Evolutionary conservation across 2,113 vertebrate species (phyloP).

Genomic region (Sceloporus tristichus): DNA sequence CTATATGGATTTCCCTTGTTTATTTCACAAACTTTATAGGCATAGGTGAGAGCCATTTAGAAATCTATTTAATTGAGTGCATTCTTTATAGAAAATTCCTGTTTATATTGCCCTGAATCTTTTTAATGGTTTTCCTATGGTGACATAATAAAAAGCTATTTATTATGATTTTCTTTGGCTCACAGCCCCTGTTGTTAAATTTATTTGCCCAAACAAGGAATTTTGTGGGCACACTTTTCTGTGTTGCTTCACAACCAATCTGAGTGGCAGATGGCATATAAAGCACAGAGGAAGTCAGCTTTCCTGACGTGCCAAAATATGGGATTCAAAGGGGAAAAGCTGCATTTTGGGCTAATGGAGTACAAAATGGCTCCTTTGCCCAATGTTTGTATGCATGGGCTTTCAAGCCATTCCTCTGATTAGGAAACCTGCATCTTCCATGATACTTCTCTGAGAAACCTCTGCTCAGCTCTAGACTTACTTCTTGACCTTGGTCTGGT

Average conservation of each 20-base stretch:
- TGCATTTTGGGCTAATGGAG: background rate
- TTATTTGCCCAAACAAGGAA: background rate
- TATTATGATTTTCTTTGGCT: slow-evolving; percentile 13
- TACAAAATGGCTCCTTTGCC: background rate
- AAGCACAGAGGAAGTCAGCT: background rate
- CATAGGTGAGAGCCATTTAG: slow-evolving; percentile 18
- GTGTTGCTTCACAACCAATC: background rate
- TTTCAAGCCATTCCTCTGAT: background rate
- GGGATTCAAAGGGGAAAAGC: background rate
- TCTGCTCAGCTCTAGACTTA: background rate
- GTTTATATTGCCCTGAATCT: slow-evolving; percentile 27
- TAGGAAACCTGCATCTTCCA: background rate
- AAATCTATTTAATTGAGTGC: slow-evolving; percentile 14
- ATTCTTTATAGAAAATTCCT: slow-evolving; percentile 37
- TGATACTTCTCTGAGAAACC: background rate
- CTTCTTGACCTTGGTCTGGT: background rate
- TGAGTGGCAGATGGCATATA: background rate
- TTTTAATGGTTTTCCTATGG: slow-evolving; percentile 9
- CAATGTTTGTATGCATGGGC: background rate
- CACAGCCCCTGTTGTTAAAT: slow-evolving; percentile 1
- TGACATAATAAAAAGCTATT: slow-evolving; percentile 26
- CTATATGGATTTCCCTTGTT: background rate
- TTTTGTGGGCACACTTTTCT: background rate
- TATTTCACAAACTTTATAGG: slow-evolving; percentile 30
- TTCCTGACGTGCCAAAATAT: background rate